Percentiles rank a stretch among this genome's conserved stretches.
Evolutionary conservation across 2,888 invertebrate species (phyloP).

Genomic region (Epistrophe eligans): DNA sequence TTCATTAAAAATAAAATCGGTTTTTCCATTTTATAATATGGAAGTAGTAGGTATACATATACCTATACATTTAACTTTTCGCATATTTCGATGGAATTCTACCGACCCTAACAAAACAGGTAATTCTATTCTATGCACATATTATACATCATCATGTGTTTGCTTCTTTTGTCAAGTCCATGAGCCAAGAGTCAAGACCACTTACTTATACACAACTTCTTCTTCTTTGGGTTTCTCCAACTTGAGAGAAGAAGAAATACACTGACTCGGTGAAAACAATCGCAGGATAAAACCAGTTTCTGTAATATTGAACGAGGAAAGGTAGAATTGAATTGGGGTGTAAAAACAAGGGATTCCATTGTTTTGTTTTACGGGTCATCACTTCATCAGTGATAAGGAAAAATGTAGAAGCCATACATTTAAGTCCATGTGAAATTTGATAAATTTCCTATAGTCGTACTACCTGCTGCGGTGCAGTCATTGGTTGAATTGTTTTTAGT

Average conservation of each 20-base stretch:
- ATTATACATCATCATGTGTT: neutral
- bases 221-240: constrained; percentile 12
- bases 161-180: constrained; percentile 16
- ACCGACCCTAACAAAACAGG: constrained; percentile 17
- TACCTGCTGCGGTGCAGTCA: neutral
- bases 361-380: neutral
- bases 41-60: neutral
- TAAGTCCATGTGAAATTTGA: constrained; percentile 8
- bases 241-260: constrained; percentile 1
- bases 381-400: constrained; percentile 8
- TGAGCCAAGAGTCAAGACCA: neutral
- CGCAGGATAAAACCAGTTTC: constrained; percentile 39
- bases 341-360: constrained; percentile 21
- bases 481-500: neutral
- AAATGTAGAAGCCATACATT: constrained; percentile 38
- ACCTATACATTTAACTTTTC: neutral
- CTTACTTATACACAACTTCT: neutral
- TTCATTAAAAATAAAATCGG: constrained; percentile 14
- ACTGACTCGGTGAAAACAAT: constrained; percentile 22
- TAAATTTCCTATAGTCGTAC: constrained; percentile 3
- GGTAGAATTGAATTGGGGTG: constrained; percentile 7
- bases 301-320: neutral
- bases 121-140: constrained; percentile 20
- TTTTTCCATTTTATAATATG: constrained; percentile 9
- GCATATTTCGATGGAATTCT: neutral